Conservation (phyloP, 1,140 invertebrate species). For the Pygmarrhopalites habei region DNA sequence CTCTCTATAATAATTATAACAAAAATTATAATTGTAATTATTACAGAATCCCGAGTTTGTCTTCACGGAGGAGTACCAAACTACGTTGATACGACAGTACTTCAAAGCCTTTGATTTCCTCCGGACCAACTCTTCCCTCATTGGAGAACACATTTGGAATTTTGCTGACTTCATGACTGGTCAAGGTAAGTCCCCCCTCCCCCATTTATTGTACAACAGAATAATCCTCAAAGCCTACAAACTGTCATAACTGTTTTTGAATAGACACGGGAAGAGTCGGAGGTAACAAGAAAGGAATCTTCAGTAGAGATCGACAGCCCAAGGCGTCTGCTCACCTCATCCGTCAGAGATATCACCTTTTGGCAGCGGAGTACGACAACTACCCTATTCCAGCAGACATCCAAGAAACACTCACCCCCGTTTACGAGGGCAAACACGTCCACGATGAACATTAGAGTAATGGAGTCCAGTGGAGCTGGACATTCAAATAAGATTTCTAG, state of each 20-base stretch:
- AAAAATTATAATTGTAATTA: no score
- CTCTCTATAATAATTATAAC: no score
- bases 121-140: slow-evolving; percentile 45
- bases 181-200: slow-evolving; percentile 26
- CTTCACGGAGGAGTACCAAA: slow-evolving; percentile 60
- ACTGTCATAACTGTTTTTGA: no score
- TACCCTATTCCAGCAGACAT: slow-evolving; percentile 33
- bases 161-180: slow-evolving; percentile 58
- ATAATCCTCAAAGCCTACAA: no score
- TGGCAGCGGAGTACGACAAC: slow-evolving; percentile 34
- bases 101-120: slow-evolving; percentile 54
- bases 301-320: slow-evolving; percentile 54
- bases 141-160: slow-evolving; percentile 62
- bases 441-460: slow-evolving; percentile 4
- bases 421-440: slow-evolving; percentile 11
- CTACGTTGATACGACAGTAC: slow-evolving; percentile 50
- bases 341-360: slow-evolving; percentile 42
- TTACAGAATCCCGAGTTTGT: slow-evolving; percentile 28
- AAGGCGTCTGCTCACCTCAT: slow-evolving; percentile 52
- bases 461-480: no score
- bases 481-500: no score
- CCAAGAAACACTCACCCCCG: slow-evolving; percentile 11
- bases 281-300: slow-evolving; percentile 56
- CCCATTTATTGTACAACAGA: no score
- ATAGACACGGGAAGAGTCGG: no score